Conservation (phyloP, 2,797 vertebrate genomes). For the Melopsittacus undulatus region DNA sequence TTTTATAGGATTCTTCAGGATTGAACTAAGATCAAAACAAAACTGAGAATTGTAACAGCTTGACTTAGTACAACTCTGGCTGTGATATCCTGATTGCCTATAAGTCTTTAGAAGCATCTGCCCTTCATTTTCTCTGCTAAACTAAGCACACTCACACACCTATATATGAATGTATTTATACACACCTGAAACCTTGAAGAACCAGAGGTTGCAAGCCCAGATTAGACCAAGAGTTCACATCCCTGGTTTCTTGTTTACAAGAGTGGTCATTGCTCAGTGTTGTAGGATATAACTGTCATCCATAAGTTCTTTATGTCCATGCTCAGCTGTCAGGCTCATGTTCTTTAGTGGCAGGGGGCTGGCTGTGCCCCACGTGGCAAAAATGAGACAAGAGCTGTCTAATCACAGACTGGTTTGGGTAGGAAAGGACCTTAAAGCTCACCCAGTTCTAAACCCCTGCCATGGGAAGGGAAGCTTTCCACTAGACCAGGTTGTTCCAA, state of each 20-base stretch:
- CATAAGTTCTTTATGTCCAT: neutral
- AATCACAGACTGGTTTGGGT: neutral
- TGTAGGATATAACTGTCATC: neutral
- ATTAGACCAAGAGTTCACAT: neutral
- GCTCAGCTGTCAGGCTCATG: neutral
- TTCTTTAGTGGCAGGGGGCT: neutral
- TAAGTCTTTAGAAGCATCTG: neutral
- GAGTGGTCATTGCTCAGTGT: neutral
- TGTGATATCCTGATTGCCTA: neutral
- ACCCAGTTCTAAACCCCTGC: neutral
- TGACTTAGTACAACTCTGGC: neutral
- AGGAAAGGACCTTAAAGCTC: neutral
- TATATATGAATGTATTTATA: neutral
- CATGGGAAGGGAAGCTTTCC: neutral
- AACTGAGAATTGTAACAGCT: constrained; percentile 9
- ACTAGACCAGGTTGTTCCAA: neutral
- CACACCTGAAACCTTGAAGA: neutral
- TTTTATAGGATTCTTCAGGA: constrained; percentile 10
- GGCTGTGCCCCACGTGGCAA: accelerated
- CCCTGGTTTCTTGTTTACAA: neutral
- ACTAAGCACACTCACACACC: no score
- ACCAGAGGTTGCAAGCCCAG: neutral
- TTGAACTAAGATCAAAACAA: constrained; percentile 37
- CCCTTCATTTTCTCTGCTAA: neutral
- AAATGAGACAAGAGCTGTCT: neutral